Evolutionary conservation across 2,888 invertebrate genomes (phyloP).

Genomic region (Lepidonotus clava): DNA sequence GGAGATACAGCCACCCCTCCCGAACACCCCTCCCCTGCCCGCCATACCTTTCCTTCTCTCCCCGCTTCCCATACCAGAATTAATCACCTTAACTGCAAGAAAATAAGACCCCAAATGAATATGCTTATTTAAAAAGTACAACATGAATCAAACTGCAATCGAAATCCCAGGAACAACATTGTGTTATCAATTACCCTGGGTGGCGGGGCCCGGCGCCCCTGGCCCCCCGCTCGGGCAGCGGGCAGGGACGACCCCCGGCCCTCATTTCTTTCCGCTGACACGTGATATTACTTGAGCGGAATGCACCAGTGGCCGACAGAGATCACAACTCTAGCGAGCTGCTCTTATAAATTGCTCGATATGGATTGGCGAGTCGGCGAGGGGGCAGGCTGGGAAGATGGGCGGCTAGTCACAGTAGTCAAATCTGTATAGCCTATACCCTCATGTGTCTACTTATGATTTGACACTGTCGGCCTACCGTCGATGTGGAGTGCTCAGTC

Average conservation of each 20-base stretch:
- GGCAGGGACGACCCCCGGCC: not conserved
- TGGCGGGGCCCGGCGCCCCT: not conserved
- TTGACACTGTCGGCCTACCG: no score
- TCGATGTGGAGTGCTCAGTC: no score
- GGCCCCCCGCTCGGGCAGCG: not conserved
- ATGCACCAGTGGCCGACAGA: slow-evolving; percentile 23
- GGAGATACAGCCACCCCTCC: not conserved
- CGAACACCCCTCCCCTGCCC: not conserved
- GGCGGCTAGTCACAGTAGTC: not conserved
- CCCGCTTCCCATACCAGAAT: not conserved
- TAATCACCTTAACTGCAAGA: not conserved
- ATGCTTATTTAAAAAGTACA: slow-evolving; percentile 40
- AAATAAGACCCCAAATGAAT: slow-evolving; percentile 48
- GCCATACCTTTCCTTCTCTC: not conserved
- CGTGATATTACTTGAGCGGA: slow-evolving; percentile 22
- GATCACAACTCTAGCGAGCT: slow-evolving; percentile 27
- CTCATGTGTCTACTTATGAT: no score
- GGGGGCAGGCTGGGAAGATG: not conserved
- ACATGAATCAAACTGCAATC: slow-evolving; percentile 39
- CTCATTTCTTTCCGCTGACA: not conserved
- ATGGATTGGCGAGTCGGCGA: slow-evolving; percentile 9
- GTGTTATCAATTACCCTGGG: slow-evolving; percentile 43
- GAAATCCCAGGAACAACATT: slow-evolving; percentile 15
- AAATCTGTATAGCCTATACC: no score
- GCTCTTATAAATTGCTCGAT: slow-evolving; percentile 47